Evolutionary conservation across 2,888 invertebrate genomes (phyloP).

Genomic region (Eupithecia subfuscata): DNA sequence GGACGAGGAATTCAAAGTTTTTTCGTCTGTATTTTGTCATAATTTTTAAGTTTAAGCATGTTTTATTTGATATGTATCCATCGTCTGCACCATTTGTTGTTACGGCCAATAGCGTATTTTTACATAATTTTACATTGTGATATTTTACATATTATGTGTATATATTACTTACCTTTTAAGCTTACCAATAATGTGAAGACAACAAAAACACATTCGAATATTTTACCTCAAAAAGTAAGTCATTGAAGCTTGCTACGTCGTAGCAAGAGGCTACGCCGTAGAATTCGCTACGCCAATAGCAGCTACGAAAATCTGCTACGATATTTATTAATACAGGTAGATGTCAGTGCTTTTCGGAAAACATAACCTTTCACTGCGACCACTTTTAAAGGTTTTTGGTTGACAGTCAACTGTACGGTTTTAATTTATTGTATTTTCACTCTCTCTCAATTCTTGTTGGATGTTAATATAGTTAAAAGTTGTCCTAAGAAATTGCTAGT

Average conservation of each 20-base stretch:
- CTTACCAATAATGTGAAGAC: neutral
- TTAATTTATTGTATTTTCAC: neutral
- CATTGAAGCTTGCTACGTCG: neutral
- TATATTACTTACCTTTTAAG: neutral
- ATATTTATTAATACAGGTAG: neutral
- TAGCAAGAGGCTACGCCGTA: slow-evolving; percentile 1
- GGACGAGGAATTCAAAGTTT: too few relatives aligned
- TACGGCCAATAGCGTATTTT: neutral
- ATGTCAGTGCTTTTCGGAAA: neutral
- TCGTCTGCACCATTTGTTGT: neutral
- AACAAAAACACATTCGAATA: neutral
- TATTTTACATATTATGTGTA: too few relatives aligned
- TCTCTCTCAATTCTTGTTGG: neutral
- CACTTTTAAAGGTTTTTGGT: neutral
- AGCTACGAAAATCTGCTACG: neutral
- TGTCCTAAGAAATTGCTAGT: slow-evolving; percentile 20
- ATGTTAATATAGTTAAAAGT: neutral
- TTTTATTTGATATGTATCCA: neutral
- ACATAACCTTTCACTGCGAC: neutral
- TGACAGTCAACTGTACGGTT: neutral
- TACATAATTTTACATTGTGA: neutral
- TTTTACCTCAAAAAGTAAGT: neutral
- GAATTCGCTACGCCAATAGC: neutral
- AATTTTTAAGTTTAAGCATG: too few relatives aligned
- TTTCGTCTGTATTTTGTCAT: too few relatives aligned